Evolutionary conservation across 1,140 invertebrate genomes (phyloP).

Genomic region (Atta cephalotes): DNA sequence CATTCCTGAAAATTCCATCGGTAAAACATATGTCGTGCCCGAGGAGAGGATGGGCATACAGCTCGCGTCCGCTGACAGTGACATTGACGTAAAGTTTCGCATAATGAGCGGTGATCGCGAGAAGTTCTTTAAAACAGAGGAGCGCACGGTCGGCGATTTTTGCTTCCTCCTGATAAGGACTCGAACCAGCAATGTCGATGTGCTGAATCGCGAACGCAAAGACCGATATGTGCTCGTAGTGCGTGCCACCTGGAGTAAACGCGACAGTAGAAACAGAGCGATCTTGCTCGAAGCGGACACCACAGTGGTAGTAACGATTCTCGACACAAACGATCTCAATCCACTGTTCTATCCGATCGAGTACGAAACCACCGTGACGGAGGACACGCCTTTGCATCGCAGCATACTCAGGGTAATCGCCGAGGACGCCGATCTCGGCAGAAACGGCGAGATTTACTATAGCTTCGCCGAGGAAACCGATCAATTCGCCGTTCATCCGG

Average conservation of each 20-base stretch:
- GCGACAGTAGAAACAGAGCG: conserved; percentile 87
- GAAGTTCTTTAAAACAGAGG: conserved; percentile 97
- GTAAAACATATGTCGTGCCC: conserved; percentile 92
- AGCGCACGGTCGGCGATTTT: conserved; percentile 95
- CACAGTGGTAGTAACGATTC: conserved; percentile 92
- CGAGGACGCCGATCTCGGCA: conserved; percentile 97
- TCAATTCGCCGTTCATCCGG: conserved; percentile 96
- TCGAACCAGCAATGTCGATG: conserved; percentile 93
- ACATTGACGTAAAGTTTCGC: conserved; percentile 91
- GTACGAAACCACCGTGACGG: conserved; percentile 95
- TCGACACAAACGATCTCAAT: conserved; percentile 96
- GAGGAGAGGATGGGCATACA: conserved; percentile 90
- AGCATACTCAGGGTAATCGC: conserved; percentile 93
- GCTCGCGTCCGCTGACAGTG: conserved; percentile 85
- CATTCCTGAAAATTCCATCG: conserved; percentile 96
- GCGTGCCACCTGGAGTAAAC: conserved; percentile 89
- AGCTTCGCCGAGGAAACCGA: conserved; percentile 94
- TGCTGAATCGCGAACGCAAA: conserved; percentile 96
- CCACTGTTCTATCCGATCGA: conserved; percentile 95
- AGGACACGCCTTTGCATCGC: conserved; percentile 94
- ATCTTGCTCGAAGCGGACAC: conserved; percentile 90
- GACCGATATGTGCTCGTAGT: conserved; percentile 94
- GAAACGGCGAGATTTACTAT: conserved; percentile 98
- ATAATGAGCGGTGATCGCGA: conserved; percentile 94
- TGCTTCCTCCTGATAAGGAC: conserved; percentile 96